Base-by-base conservation (phyloP, 2,113 vertebrate genomes). In the Zapornia atra region DNA sequence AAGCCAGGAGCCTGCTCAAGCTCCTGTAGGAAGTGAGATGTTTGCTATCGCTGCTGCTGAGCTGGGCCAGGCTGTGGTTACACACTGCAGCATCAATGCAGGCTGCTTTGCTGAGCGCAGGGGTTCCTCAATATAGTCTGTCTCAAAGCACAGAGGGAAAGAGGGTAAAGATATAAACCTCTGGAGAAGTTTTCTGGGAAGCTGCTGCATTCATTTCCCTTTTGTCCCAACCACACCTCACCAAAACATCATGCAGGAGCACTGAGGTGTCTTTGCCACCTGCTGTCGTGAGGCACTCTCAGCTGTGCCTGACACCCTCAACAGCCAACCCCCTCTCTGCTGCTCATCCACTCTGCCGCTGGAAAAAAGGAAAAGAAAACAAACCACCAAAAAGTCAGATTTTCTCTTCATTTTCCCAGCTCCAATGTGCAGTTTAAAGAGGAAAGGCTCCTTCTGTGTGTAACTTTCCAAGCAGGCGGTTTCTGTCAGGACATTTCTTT, bases 31-130 rank as follows among this genome's bases (percentile, higher is more conserved):
- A 81, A 70, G 66, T 21, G n/a, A 65, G 63, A 50, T 0, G 1
- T 73, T 90, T 38, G 21, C 51, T 15, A 5, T 56, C 0, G 0
- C 14, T 83, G 89, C 81, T 89, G 81, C 50, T 0, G 46, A 63
- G 69, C 1, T 0, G 40, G 68, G 51, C 38, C 3, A 6, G 64
- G 79, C 48, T 2, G 28, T 21, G 82, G 91, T 69, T 54, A 10
- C 40, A 18, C 0, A 0, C 44, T 70, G 31, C 6, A 5, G 75
- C 79, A 51, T 25, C 36, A 22, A 36, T 9, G 12, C 1, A 0
- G 50, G 60, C 69, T 60, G 66, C 34, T 75, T 33, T 88, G 86
- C 57, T 81, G 72, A 68, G 81, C 72, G 81, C 2, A 4, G 64
- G 48, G 11, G 46, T 90, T 87, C 59, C 70, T 68, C 70, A 48